A percentile compares a stretch with the other conserved stretches of the same genome.
Evolutionary conservation across 2,797 vertebrate species (phyloP).

Genomic region (Anguilla pacifica): DNA sequence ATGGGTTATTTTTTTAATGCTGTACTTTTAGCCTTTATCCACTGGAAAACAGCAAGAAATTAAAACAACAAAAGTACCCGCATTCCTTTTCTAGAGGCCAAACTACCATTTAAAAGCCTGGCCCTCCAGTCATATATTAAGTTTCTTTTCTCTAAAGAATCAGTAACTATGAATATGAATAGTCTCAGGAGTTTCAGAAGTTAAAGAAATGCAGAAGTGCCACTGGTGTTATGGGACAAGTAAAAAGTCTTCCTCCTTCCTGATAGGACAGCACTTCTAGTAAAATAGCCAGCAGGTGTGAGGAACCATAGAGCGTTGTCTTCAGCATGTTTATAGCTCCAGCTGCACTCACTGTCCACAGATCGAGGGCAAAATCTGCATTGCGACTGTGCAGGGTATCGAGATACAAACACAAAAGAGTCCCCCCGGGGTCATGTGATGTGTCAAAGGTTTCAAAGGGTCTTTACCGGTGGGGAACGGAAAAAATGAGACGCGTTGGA

Average conservation of each 20-base stretch:
- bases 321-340: background rate
- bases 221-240: background rate
- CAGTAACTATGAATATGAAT: background rate
- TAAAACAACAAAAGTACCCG: background rate
- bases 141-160: background rate
- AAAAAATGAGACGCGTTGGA: constrained; percentile 1
- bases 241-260: background rate
- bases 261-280: background rate
- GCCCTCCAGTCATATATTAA: background rate
- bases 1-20: background rate
- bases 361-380: background rate
- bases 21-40: background rate
- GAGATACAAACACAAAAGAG: background rate
- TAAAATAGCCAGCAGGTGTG: background rate
- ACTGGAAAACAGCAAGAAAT: background rate
- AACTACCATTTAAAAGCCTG: background rate
- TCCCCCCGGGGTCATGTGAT: background rate
- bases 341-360: background rate
- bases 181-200: background rate
- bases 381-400: background rate
- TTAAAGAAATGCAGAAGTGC: background rate
- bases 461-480: constrained; percentile 20
- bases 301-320: background rate
- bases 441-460: background rate
- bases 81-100: background rate